Percentiles rank a stretch among this genome's conserved stretches.
phyloP scores from a whole-genome alignment of 2,888 invertebrate genomes.

The Lordiphosa andalusiaca region DNA sequence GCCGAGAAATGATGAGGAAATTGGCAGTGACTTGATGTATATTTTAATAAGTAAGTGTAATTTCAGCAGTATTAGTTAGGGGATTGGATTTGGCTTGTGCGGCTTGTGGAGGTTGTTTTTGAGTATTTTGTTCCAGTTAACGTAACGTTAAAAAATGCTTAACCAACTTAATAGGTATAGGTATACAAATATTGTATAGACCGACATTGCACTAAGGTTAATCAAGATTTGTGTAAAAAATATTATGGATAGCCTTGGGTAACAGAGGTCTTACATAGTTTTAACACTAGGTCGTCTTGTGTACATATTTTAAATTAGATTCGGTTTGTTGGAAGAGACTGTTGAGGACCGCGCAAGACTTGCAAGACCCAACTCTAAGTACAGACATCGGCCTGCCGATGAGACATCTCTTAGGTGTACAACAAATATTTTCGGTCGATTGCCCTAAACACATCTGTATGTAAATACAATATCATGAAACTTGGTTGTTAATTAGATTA shows the following conservation, averaged over 20 bases:
- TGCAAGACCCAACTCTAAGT: no score
- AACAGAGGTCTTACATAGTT: no score
- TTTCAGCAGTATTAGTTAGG: slow-evolving; percentile 15
- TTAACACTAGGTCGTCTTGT: no score
- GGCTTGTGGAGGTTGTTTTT: slow-evolving; percentile 22
- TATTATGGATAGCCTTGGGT: not conserved
- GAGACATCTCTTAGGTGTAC: no score
- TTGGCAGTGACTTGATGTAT: slow-evolving; percentile 32
- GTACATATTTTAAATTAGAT: no score
- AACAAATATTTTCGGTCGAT: no score
- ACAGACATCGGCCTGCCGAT: no score
- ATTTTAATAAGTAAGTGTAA: slow-evolving; percentile 2
- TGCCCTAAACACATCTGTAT: no score
- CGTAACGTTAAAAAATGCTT: slow-evolving; percentile 16
- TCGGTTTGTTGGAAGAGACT: no score
- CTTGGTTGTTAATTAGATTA: not conserved
- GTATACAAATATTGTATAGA: slow-evolving; percentile 39
- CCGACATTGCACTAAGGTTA: slow-evolving; percentile 35
- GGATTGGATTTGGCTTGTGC: slow-evolving; percentile 15
- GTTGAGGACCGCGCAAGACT: no score
- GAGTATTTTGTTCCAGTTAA: slow-evolving; percentile 40
- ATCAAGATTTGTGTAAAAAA: not conserved
- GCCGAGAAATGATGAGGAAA: not conserved
- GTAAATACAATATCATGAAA: no score
- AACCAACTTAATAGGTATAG: slow-evolving; percentile 10